Conservation (phyloP, 2,888 invertebrate species). For the Rhabditoides inermis region DNA sequence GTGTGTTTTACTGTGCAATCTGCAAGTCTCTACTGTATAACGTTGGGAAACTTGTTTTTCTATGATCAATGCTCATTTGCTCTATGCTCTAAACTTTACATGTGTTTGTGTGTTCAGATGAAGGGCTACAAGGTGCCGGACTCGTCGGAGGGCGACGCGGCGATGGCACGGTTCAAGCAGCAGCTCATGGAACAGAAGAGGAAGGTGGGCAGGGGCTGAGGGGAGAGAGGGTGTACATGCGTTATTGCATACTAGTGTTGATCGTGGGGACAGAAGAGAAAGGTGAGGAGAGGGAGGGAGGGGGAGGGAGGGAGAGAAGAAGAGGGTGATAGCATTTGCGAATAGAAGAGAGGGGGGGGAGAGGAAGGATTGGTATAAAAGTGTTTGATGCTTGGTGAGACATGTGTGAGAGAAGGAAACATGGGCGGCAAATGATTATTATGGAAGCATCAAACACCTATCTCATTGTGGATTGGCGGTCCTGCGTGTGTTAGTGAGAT, state of each 20-base stretch:
- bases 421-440: no score
- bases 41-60: neutral
- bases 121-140: slow-evolving; percentile 39
- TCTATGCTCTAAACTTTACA: no score
- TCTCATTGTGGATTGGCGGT: neutral
- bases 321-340: no score
- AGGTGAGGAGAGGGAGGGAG: slow-evolving; percentile 9
- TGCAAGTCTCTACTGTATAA: neutral
- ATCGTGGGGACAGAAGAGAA: neutral
- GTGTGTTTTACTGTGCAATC: no score
- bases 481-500: neutral
- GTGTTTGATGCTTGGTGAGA: no score
- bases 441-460: no score
- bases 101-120: slow-evolving; percentile 39
- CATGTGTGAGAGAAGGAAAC: no score
- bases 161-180: slow-evolving; percentile 36
- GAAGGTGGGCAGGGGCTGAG: no score
- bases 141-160: slow-evolving; percentile 31
- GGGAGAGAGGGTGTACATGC: slow-evolving; percentile 6
- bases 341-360: no score
- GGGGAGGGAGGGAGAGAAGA: slow-evolving; percentile 39
- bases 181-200: no score
- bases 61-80: no score
- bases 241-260: neutral
- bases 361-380: no score